phyloP scores from a whole-genome alignment of 2,888 invertebrate species.

The Caenorhabditis panamensis region DNA sequence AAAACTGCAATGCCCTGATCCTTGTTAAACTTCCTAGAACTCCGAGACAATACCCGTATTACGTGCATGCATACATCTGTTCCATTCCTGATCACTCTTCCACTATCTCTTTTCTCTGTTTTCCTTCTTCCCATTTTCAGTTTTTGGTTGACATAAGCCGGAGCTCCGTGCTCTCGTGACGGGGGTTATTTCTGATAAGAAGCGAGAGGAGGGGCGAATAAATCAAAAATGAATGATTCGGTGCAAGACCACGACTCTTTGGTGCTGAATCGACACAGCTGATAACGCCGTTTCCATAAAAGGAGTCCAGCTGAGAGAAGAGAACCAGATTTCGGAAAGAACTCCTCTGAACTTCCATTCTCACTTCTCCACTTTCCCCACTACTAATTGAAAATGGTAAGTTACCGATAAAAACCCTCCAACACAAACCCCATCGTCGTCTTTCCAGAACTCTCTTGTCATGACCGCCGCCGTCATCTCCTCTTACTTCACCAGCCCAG shows the following conservation, averaged over 20 bases:
- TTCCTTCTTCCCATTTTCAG: constrained; percentile 26
- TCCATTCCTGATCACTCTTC: neutral
- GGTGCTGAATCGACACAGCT: constrained; percentile 34
- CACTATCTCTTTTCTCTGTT: neutral
- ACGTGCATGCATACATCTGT: neutral
- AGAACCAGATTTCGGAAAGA: constrained; percentile 16
- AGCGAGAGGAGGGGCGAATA: constrained; percentile 44
- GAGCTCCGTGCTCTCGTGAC: constrained; percentile 34
- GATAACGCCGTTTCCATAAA: constrained; percentile 34
- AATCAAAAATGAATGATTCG: constrained; percentile 45
- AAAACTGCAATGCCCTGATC: too few relatives aligned
- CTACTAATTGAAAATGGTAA: constrained; percentile 10
- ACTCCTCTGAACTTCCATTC: constrained; percentile 14
- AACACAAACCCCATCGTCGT: neutral
- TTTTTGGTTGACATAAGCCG: constrained; percentile 30
- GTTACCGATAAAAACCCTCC: neutral
- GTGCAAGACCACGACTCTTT: constrained; percentile 25
- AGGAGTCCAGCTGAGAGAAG: neutral
- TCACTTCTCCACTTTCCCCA: neutral
- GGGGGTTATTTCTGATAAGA: constrained; percentile 21
- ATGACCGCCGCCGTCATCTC: constrained; percentile 46
- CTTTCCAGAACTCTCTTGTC: constrained; percentile 41
- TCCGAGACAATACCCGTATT: too few relatives aligned
- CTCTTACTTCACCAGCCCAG: constrained; percentile 34
- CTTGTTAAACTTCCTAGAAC: too few relatives aligned